These are phyloP conservation scores for Nemapogon koenigi DNA, from an alignment of 2,888 invertebrate species.

Conservation along the genomic window DNA sequence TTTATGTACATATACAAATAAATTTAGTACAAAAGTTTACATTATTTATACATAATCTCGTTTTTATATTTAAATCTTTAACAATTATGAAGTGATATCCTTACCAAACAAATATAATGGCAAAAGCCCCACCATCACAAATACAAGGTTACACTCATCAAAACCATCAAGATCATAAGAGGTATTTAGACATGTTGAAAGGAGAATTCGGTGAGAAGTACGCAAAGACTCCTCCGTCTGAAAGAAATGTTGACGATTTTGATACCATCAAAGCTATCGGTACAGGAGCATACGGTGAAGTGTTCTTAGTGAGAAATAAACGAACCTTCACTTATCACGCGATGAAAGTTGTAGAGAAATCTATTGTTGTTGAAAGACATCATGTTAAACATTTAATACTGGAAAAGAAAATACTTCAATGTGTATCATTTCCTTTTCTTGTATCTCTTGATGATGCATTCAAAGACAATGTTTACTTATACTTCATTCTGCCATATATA, in stretches of 20 bases:
- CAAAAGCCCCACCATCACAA: too few species aligned
- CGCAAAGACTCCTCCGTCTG: constrained; percentile 18
- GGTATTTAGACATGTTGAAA: constrained; percentile 43
- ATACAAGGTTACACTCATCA: constrained; percentile 25
- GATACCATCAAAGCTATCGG: constrained; percentile 80
- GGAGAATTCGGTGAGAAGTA: constrained; percentile 33
- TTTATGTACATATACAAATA: too few species aligned
- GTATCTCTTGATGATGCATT: constrained; percentile 80
- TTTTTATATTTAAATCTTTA: too few species aligned
- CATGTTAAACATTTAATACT: constrained; percentile 87
- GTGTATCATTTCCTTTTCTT: constrained; percentile 85
- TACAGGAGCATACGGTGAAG: constrained; percentile 89
- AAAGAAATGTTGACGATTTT: constrained; percentile 62
- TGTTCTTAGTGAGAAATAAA: constrained; percentile 76
- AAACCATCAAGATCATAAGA: constrained; percentile 35
- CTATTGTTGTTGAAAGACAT: constrained; percentile 83
- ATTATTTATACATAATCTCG: too few species aligned
- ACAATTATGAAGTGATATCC: too few species aligned
- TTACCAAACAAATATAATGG: too few species aligned
- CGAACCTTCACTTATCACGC: constrained; percentile 73
- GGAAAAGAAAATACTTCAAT: constrained; percentile 86
- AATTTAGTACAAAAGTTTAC: too few species aligned
- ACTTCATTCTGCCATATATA: constrained; percentile 83
- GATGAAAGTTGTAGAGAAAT: constrained; percentile 88
- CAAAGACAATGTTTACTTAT: constrained; percentile 85